Base-by-base conservation (phyloP, 1,140 invertebrate species). In the Notospermus geniculatus region DNA sequence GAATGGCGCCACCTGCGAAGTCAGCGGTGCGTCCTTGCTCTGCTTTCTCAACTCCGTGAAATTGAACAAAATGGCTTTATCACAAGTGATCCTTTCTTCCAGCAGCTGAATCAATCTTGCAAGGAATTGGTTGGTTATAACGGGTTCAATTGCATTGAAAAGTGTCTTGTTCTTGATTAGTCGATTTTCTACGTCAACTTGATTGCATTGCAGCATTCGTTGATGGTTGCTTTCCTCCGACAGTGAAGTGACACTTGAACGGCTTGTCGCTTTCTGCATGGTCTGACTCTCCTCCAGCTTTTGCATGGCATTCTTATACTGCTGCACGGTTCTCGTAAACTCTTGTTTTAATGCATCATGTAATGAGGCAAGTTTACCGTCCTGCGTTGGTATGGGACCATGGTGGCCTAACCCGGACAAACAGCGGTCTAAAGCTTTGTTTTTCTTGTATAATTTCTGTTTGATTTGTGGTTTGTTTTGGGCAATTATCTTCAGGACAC, bases 131-230 rank as follows among this genome's bases (percentile, higher is more conserved):
- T 84, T 85, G 32, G 80, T 80, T 15, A 86, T 69, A 2, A 84
- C 83, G 9, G 86, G 86, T 76, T 95, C 92, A 50, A 95, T 83
- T 30, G 91, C 88, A 66, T 93, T 94, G 50, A 94, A 82, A 25
- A 95, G 80, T 0, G 90, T 91, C 78, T 93, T 93, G 80, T 95
- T 96, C 80, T 94, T 92, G 68, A 95, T 95, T 19, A 96, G 83
- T 2, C 93, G 82, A 63, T 92, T 88, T 78, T 96, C 92, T 50
- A 86, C 83, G 54, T 83, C 81, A 11, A 86, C 85, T 71, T 91
- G 88, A 43, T 88, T 88, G 27, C 95, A 85, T 45, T 90, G 90
- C 59, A 96, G 82, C 30, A 94, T 87, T 32, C 93, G 83, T 80
- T 95, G 93, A 81, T 96, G 93, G 22, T 91, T 93, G 0, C 91